These are phyloP conservation scores for Protosalanx chinensis DNA, from an alignment of 2,797 vertebrate species.

Conservation along the genomic window DNA sequence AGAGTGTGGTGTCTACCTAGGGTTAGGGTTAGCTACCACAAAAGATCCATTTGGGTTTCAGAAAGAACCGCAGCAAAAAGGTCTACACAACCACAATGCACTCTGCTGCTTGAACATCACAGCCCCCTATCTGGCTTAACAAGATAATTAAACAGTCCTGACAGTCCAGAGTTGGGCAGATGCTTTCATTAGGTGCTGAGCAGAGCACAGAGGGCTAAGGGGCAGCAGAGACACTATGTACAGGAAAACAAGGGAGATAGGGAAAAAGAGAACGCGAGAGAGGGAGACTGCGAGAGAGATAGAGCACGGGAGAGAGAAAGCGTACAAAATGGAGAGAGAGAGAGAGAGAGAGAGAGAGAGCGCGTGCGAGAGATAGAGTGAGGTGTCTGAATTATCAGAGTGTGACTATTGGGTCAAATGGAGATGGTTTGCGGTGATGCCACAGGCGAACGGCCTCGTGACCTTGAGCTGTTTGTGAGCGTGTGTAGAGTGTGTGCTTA, in stretches of 20 bases:
- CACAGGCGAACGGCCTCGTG: slow-evolving; percentile 1
- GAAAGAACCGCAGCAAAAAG: background rate
- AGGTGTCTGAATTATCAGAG: slow-evolving; percentile 1
- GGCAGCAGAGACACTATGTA: slow-evolving; percentile 15
- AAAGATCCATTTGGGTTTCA: slow-evolving; percentile 1
- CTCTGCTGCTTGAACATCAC: slow-evolving; percentile 30
- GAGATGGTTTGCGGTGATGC: background rate
- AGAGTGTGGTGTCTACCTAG: slow-evolving; percentile 2
- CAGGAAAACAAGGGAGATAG: slow-evolving; percentile 31
- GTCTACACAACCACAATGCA: slow-evolving; percentile 7
- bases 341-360: background rate
- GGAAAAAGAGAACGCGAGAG: slow-evolving; percentile 13
- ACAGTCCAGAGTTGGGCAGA: slow-evolving; percentile 27
- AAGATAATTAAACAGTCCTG: slow-evolving; percentile 52
- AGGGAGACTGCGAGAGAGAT: background rate
- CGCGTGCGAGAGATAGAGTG: background rate
- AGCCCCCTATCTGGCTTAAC: slow-evolving; percentile 38
- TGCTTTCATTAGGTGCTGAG: slow-evolving; percentile 32
- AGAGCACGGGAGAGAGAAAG: background rate
- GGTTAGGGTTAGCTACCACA: no score
- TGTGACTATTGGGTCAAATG: background rate
- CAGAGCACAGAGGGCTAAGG: slow-evolving; percentile 19
- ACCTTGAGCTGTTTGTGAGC: background rate
- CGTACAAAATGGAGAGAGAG: background rate
- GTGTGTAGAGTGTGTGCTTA: slow-evolving; percentile 5